A percentile compares a stretch with the other conserved stretches of the same genome.
Evolutionary conservation across 1,140 invertebrate species (phyloP).

Genomic region (Achroia grisella): DNA sequence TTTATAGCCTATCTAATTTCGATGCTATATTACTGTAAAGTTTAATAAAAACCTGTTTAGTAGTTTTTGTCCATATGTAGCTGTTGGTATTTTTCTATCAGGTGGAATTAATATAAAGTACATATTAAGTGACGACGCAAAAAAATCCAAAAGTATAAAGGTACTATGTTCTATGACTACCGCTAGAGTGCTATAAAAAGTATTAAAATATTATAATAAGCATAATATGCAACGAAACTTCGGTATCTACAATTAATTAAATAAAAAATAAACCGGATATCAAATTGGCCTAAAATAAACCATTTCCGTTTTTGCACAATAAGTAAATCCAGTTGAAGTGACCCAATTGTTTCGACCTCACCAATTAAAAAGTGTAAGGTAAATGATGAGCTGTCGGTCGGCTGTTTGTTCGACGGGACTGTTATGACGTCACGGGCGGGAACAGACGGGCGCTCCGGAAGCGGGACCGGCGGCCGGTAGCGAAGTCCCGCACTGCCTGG

Average conservation of each 20-base stretch:
- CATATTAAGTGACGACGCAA: too few relatives aligned
- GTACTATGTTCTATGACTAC: too few relatives aligned
- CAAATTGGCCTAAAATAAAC: conserved; percentile 23
- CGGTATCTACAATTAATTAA: not conserved
- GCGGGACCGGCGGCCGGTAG: conserved; percentile 34
- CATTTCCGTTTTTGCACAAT: conserved; percentile 28
- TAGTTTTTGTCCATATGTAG: too few relatives aligned
- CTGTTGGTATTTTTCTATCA: too few relatives aligned
- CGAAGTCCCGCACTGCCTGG: conserved; percentile 49
- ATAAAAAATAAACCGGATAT: conserved; percentile 15
- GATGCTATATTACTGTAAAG: too few relatives aligned
- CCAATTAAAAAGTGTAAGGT: conserved; percentile 70
- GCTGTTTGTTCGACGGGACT: conserved; percentile 33
- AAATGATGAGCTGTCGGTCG: conserved; percentile 37
- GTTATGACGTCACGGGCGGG: conserved; percentile 53
- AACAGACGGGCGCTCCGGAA: conserved; percentile 37
- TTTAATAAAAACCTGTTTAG: too few relatives aligned
- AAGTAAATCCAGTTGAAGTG: conserved; percentile 48
- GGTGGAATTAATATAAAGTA: too few relatives aligned
- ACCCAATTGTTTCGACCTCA: conserved; percentile 68
- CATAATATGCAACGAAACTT: too few relatives aligned
- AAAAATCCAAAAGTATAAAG: too few relatives aligned
- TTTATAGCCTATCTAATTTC: too few relatives aligned
- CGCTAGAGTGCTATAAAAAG: too few relatives aligned
- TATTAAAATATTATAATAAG: too few relatives aligned